These are phyloP conservation scores for Cantharis flavilabris DNA, from an alignment of 2,888 invertebrate species.

Conservation along the genomic window DNA sequence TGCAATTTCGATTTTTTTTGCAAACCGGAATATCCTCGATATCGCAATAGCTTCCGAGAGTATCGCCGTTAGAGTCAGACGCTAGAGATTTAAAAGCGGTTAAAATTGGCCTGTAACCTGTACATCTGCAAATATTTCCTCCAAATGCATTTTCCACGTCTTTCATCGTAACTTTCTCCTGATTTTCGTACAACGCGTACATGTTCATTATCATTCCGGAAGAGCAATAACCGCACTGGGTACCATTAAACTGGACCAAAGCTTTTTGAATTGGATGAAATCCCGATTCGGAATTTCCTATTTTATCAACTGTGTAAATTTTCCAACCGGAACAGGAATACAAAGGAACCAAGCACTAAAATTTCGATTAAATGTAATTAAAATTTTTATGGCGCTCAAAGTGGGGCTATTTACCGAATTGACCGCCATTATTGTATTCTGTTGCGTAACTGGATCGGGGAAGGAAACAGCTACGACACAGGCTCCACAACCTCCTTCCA, in stretches of 20 bases:
- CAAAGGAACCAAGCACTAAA: constrained; percentile 56
- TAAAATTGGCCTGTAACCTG: constrained; percentile 67
- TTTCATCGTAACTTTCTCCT: constrained; percentile 57
- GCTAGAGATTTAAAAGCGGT: constrained; percentile 66
- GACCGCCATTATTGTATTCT: constrained; percentile 60
- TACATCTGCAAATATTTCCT: constrained; percentile 59
- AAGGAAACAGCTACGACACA: constrained; percentile 62
- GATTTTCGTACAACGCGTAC: constrained; percentile 59
- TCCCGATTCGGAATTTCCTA: constrained; percentile 64
- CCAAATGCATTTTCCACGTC: constrained; percentile 66
- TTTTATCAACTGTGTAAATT: constrained; percentile 70
- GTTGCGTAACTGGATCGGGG: constrained; percentile 57
- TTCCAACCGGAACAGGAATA: constrained; percentile 65
- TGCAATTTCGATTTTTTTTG: constrained; percentile 26
- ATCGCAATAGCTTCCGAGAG: constrained; percentile 46
- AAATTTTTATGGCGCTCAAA: too few relatives aligned
- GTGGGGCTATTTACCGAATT: constrained; percentile 61
- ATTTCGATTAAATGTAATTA: too few relatives aligned
- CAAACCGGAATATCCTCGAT: constrained; percentile 56
- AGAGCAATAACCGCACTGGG: constrained; percentile 73
- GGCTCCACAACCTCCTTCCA: constrained; percentile 74
- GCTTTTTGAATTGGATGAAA: constrained; percentile 66
- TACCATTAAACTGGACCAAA: constrained; percentile 64
- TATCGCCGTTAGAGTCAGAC: constrained; percentile 52
- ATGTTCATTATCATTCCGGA: constrained; percentile 80